Base-by-base conservation (phyloP, 2,888 invertebrate species). In the Cremastinae sp. region DNA sequence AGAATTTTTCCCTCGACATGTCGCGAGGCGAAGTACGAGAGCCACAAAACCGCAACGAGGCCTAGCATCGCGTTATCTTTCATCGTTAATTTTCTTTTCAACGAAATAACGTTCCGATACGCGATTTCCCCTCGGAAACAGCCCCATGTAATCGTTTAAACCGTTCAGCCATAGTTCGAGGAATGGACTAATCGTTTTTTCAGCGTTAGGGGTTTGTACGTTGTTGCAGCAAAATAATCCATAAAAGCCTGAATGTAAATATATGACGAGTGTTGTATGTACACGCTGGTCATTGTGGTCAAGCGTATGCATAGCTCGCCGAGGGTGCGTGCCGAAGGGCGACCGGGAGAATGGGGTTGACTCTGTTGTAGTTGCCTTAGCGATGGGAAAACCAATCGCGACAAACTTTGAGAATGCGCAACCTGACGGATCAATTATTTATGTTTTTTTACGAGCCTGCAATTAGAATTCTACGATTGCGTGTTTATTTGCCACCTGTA, bases 1-100 rank as follows among this genome's bases (percentile, higher is more conserved):
- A 86, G 84, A 78, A 85, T 83, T 75, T 80, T 84, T 8, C 80
- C 61, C 59, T 83, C 77, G 4, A 72, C 71, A 35, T 20, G 79
- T 49, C 7, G 35, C 28, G 28, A 28, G 28, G 28, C 28, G 5
- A 28, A 2, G 5, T 28, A 28, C n/a, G n/a, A n/a, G n/a, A n/a
- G 41, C n/a, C n/a, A n/a, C 2, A n/a, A 9, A n/a, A 37, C 37
- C 5, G 37, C 37, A 37, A 28, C 28, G 28, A 28, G 28, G 28
- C 28, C 28, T 2, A 28, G 28, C 28, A 28, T 28, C 28, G 28
- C 5, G 5, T 28, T 28, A 3, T 28, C 5, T 28, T 28, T 28
- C 5, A 2, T 28, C 5, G n/a, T n/a, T n/a, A n/a, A n/a, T 28
- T 28, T 28, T 28, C 28, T 2, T 28, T 28, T 16, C 28, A 12